phyloP scores from a whole-genome alignment of 2,113 vertebrate species.

The Malurus alboscapulatus region DNA sequence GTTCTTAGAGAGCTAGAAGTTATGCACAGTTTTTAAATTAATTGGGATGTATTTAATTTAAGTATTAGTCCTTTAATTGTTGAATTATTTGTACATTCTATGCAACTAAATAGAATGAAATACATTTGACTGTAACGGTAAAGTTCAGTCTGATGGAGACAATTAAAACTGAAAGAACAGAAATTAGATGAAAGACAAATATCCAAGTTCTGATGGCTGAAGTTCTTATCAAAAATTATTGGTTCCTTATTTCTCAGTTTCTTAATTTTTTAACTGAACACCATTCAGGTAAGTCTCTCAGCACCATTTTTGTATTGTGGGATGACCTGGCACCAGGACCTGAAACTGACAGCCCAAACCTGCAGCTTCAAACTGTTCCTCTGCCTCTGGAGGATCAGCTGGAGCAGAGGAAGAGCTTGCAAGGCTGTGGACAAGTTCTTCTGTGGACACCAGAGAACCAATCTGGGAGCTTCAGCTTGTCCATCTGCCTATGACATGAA shows the following conservation, averaged over 20 bases:
- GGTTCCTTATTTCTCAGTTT: not conserved
- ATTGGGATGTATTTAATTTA: not conserved
- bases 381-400: not conserved
- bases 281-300: not conserved
- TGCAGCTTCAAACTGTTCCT: not conserved
- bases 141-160: not conserved
- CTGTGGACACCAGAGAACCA: no score
- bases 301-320: not conserved
- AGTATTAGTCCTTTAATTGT: not conserved
- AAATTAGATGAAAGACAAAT: not conserved
- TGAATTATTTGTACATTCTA: not conserved
- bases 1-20: not conserved
- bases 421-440: not conserved
- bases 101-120: not conserved
- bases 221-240: not conserved
- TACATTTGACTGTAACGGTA: not conserved
- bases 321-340: not conserved
- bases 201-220: not conserved
- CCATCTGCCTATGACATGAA: accelerated
- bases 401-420: accelerated
- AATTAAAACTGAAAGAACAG: not conserved
- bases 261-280: not conserved
- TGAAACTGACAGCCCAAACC: not conserved
- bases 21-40: not conserved
- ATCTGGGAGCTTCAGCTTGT: not conserved